Base-by-base conservation (phyloP, 2,797 vertebrate genomes). In the Etheostoma perlongum region DNA sequence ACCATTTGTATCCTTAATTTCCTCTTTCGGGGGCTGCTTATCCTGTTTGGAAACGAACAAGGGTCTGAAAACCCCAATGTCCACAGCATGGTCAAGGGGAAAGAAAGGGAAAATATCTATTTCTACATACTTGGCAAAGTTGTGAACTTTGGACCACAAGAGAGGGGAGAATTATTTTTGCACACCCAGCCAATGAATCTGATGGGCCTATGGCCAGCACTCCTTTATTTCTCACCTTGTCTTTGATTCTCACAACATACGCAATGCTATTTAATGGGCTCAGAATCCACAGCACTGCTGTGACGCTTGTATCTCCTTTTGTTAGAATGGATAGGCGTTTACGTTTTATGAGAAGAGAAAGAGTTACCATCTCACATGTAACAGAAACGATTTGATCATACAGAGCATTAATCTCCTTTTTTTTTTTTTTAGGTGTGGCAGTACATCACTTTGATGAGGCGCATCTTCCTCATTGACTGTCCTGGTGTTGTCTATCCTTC, bases 401-500 rank as follows among this genome's bases (percentile, higher is more conserved):
- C 9, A 27, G 6, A 8, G 2, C 1, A 23, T 21, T 12, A 4
- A 6, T 63, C 9, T 66, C 19, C 42, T 74, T 57, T 0, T 40
- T 0, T 10, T 10, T 15, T 10, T 57, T 44, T 55, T 18, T 42
- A 99, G 98, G 98, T 99, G 70, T 99, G 98, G 98, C 98, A 99
- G 25, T 99, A 99, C 85, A 99, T 99, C 76, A 99, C 98, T 14
- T 76, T 99, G 90, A 99, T 99, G 98, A 95, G 97, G 8, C 94
- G 97, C 30, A 99, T 99, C 88, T 99, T 99, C 84, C 96, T 99
- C 74, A 99, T 99, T 0, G 98, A 99, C 91, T 99, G 98, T 76
- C 98, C 98, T 0, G 98, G 98, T 6, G 98, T 99, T 1, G 98
- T 99, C 67, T 99, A 99, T 88, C 98, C 98, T 0, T 99, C 98